Conservation (phyloP, 2,113 vertebrate species). For the Thamnaconus septentrionalis region DNA sequence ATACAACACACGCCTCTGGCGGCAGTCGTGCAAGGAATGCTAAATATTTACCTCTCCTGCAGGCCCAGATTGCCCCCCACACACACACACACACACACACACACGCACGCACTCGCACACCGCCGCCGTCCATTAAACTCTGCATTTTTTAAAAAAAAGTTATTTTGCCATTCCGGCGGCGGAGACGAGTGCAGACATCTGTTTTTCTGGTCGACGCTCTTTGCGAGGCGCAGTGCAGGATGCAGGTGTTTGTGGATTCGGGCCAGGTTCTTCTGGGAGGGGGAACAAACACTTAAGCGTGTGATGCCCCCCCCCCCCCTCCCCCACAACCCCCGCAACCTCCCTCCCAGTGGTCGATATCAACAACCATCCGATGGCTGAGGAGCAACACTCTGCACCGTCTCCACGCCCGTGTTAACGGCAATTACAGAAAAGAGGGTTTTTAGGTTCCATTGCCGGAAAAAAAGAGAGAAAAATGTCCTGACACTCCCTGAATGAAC, state of each 20-base stretch:
- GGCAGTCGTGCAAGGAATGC: slow-evolving; percentile 69
- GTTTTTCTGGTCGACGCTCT: neutral
- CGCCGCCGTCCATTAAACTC: slow-evolving; percentile 21
- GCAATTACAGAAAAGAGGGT: slow-evolving; percentile 13
- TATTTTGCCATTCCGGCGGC: neutral
- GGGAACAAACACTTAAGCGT: slow-evolving; percentile 42
- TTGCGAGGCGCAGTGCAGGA: neutral
- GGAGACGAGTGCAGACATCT: neutral
- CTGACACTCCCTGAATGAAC: slow-evolving; percentile 9
- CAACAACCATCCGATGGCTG: slow-evolving; percentile 22
- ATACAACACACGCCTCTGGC: slow-evolving; percentile 15
- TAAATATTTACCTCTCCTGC: slow-evolving; percentile 73
- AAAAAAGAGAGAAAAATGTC: slow-evolving; percentile 1
- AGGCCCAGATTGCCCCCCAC: slow-evolving; percentile 23
- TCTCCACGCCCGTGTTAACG: no score
- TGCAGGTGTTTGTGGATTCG: neutral
- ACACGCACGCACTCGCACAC: neutral
- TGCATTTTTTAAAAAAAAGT: neutral
- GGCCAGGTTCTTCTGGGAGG: slow-evolving; percentile 6
- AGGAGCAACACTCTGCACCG: slow-evolving; percentile 2
- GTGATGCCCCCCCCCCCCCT: slow-evolving; percentile 24
- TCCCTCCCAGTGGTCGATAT: slow-evolving; percentile 7
- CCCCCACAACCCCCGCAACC: no score
- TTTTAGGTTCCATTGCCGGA: neutral
- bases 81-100: slow-evolving; percentile 19